Evolutionary conservation across 2,888 invertebrate species (phyloP), one percentile per base, ranked within the genome.

Genomic region (Caenorhabditis macrosperma): DNA sequence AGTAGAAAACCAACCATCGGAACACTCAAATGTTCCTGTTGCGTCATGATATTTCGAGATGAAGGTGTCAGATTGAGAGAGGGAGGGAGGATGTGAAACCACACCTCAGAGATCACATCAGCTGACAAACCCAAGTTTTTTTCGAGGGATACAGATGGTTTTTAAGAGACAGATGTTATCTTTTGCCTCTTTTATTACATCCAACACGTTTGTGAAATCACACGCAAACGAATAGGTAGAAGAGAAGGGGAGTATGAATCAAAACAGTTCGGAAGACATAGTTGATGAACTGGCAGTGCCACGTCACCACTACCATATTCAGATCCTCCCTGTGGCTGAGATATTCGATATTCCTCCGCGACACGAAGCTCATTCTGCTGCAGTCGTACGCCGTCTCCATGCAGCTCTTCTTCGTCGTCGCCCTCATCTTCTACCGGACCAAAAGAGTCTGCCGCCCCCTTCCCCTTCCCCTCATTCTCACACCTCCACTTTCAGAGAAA

Each of bases 341-440:
- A 7, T 89, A 89, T 52, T 84, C 89, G 3, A 82, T 90, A 15
- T 89, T 89, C 78, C 85, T 89, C n/a, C 82, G 75, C 1, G 89
- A 89, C 59, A 67, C 82, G 9, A 89, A 89, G 46, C 76, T 89
- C 41, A 84, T 89, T 17, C 82, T 89, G 1, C 82, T 89, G 1
- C 82, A 85, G 46, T 71, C 78, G 0, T 89, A 90, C 61, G 89
- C 89, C 2, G 85, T 87, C 7, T 63, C 81, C 15, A 89, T 89
- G 89, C 89, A 89, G 38, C 63, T 82, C 7, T 85, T 85, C 64
- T 89, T 90, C 54, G 81, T 89, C 10, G n/a, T 85, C 17, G 81
- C 84, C 7, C 77, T 89, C n/a, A 67, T 89, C 5, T 86, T 83
- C 57, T 89, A 86, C 64, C 78, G 88, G 41, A 83, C 87, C 1